Evolutionary conservation across 2,797 vertebrate species (phyloP), one percentile per base, ranked within the genome.

Genomic region (Mormyrus proboscirostris): DNA sequence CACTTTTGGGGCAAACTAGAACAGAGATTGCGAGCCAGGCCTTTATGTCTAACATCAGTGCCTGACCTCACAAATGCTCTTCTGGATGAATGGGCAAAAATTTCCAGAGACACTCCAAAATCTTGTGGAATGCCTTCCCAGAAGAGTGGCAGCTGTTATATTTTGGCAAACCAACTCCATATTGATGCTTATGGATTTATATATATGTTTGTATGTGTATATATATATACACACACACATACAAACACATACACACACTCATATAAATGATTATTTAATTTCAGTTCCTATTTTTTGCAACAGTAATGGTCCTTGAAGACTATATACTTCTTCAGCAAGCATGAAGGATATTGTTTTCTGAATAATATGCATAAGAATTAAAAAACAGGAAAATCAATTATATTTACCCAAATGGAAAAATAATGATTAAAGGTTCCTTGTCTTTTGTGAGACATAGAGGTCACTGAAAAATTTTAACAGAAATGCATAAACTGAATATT

Each of bases 351-450:
- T 86, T 47, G 22, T 50, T 16, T 86, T 9, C 50, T 86, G 25
- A 51, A 16, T 25, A 51, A 55, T 29, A 53, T 86, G 47, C 25
- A 83, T 50, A 83, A 83, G 79, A 76, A 73, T 47, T 5, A 41
- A 69, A 88, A 76, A 51, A 88, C 14, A 19, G 62, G 50, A 65
- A 73, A 69, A 76, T 69, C 87, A 53, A 33, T 50, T 55, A 69
- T 79, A 19, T 50, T 53, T 76, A 51, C 38, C 9, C 29, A 88
- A 55, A 88, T 53, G 12, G 3, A 79, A 33, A 76, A 51, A 51
- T 53, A 55, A 88, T 47, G 16, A 51, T 69, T 33, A 88, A 69
- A 76, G 19, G 69, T 49, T 49, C 50, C 29, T 50, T 22, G n/a
- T 51, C 29, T 55, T 12, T 49, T 55, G 65, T 50, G 47, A 82